Percentiles rank a stretch among this genome's conserved stretches.
Evolutionary conservation across 2,113 vertebrate genomes (phyloP).

Genomic region (Tragelaphus imberbis): DNA sequence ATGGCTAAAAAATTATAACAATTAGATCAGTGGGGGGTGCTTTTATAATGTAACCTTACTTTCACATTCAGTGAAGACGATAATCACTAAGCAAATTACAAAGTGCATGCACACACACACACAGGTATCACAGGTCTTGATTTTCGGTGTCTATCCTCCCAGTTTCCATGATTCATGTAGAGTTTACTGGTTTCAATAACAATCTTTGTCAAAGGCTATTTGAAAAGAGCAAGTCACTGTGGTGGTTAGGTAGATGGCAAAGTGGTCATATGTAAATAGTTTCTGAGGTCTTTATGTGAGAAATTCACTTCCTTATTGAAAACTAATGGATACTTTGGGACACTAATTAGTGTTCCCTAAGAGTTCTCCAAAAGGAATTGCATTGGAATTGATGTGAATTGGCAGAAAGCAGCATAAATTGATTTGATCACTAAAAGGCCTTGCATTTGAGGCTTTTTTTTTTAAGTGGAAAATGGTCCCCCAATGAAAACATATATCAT

Average conservation of each 20-base stretch:
- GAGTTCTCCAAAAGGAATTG: conserved; percentile 43
- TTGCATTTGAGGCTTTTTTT: conserved; percentile 51
- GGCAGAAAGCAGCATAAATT: conserved; percentile 66
- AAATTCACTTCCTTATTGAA: conserved; percentile 57
- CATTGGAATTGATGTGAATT: conserved; percentile 37
- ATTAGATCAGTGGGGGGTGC: background rate
- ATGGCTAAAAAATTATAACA: background rate
- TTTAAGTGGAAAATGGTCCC: conserved; percentile 61
- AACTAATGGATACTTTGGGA: conserved; percentile 45
- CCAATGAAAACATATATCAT: conserved; percentile 71
- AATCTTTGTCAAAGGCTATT: background rate
- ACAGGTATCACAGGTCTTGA: background rate
- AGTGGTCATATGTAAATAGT: conserved; percentile 26
- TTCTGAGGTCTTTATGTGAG: conserved; percentile 28
- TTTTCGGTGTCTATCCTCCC: background rate
- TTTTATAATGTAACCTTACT: background rate
- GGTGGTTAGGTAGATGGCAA: background rate
- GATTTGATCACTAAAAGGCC: conserved; percentile 72
- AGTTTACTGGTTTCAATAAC: background rate
- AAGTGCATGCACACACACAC: rapidly evolving
- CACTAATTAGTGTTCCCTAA: conserved; percentile 39
- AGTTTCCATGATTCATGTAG: background rate
- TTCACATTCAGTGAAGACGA: background rate
- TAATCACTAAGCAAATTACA: background rate
- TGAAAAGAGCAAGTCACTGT: background rate